These are phyloP conservation scores for Rhagium mordax DNA, from an alignment of 2,888 invertebrate species.

Conservation along the genomic window DNA sequence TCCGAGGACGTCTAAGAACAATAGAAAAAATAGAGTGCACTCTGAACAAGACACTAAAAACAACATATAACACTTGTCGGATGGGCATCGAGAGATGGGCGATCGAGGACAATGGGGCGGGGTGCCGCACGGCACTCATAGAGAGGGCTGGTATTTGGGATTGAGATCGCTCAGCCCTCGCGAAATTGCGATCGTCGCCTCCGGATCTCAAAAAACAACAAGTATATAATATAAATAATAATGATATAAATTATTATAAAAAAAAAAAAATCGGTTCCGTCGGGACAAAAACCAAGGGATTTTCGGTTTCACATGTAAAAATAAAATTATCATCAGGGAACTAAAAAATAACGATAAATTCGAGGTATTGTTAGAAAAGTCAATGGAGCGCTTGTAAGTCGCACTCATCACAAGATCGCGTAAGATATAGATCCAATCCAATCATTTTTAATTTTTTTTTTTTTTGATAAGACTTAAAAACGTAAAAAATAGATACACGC, in stretches of 20 bases:
- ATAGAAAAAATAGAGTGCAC: slow-evolving; percentile 68
- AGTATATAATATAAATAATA: slow-evolving; percentile 67
- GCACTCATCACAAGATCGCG: neutral
- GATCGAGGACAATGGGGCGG: slow-evolving; percentile 16
- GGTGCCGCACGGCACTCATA: slow-evolving; percentile 46
- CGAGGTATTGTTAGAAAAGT: neutral
- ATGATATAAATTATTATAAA: slow-evolving; percentile 63
- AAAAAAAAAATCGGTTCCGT: slow-evolving; percentile 54
- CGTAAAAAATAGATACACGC: neutral
- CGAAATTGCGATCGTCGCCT: slow-evolving; percentile 58
- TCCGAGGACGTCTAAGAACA: slow-evolving; percentile 63
- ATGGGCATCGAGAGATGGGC: slow-evolving; percentile 56
- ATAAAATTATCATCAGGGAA: neutral
- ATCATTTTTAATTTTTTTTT: neutral
- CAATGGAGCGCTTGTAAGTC: neutral
- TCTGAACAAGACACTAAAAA: slow-evolving; percentile 65
- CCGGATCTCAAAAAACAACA: slow-evolving; percentile 63
- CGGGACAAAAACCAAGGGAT: slow-evolving; percentile 45
- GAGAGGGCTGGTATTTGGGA: slow-evolving; percentile 56
- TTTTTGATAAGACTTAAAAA: neutral
- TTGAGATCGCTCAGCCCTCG: slow-evolving; percentile 68
- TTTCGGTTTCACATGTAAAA: neutral
- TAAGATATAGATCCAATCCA: neutral
- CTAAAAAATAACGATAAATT: neutral
- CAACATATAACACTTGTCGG: slow-evolving; percentile 66